Percentiles rank a stretch among this genome's conserved stretches.
phyloP scores from a whole-genome alignment of 2,888 invertebrate genomes.

The Helicoverpa assulta region DNA sequence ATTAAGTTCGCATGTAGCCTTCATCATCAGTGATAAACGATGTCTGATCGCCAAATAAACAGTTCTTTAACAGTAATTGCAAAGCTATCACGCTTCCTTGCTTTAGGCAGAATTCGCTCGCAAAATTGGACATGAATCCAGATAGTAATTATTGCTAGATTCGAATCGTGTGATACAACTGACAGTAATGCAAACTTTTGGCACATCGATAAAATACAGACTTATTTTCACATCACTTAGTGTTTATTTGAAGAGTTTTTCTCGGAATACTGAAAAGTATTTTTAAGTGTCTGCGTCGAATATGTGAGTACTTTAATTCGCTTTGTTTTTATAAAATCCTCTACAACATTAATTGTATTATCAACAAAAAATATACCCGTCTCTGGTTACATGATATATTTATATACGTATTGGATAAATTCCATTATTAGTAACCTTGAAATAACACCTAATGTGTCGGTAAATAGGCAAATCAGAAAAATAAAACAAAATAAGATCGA shows the following conservation, averaged over 20 bases:
- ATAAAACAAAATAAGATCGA: not conserved
- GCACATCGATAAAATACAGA: not conserved
- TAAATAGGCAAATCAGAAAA: too few species aligned
- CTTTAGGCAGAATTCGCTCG: constrained; percentile 33
- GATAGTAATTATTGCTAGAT: constrained; percentile 26
- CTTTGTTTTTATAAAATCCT: not conserved
- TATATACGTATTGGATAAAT: too few species aligned
- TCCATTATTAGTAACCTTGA: not conserved
- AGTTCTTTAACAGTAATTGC: constrained; percentile 16
- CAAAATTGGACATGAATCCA: not conserved
- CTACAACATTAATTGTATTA: too few species aligned
- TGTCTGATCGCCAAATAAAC: constrained; percentile 40
- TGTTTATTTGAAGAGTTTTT: not conserved
- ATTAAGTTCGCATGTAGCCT: constrained; percentile 11
- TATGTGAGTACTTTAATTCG: not conserved
- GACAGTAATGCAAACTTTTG: not conserved
- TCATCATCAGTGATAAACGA: constrained; percentile 29
- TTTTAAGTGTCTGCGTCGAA: not conserved
- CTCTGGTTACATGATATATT: too few species aligned
- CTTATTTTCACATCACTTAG: not conserved
- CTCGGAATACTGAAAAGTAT: not conserved
- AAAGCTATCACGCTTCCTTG: constrained; percentile 29
- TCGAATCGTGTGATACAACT: not conserved
- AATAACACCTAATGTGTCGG: not conserved
- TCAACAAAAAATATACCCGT: too few species aligned